Evolutionary conservation across 2,113 vertebrate genomes (phyloP).

Genomic region (Pituophis catenifer): DNA sequence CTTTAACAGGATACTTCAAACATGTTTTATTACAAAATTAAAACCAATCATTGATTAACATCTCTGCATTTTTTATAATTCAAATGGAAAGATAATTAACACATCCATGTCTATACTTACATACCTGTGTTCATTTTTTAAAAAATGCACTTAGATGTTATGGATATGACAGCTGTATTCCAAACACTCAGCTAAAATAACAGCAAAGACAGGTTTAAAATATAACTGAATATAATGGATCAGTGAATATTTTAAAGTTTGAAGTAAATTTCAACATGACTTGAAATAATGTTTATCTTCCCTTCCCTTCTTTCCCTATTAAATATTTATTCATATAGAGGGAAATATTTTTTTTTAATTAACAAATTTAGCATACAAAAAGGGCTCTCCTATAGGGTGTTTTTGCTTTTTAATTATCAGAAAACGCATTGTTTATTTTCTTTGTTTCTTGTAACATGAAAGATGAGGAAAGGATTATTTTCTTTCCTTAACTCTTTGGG

Average conservation of each 20-base stretch:
- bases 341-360: background rate
- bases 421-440: slow-evolving; percentile 18
- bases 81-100: background rate
- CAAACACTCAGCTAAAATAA: background rate
- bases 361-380: background rate
- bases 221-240: slow-evolving; percentile 1
- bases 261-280: slow-evolving; percentile 7
- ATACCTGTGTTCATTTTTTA: background rate
- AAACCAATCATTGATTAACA: background rate
- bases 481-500: slow-evolving; percentile 58
- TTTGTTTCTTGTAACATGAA: slow-evolving; percentile 19
- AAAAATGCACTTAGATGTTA: slow-evolving; percentile 13
- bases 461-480: slow-evolving; percentile 44
- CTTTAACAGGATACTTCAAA: background rate
- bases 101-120: background rate
- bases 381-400: background rate
- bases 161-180: background rate
- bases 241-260: slow-evolving; percentile 3
- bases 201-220: slow-evolving; percentile 8
- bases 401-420: background rate
- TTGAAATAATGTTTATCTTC: slow-evolving; percentile 12
- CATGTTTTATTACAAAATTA: background rate
- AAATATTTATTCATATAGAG: slow-evolving; percentile 1
- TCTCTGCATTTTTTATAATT: background rate
- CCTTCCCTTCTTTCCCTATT: slow-evolving; percentile 12